A percentile compares a stretch with the other conserved stretches of the same genome.
Evolutionary conservation across 2,113 vertebrate species (phyloP).

Genomic region (Etheostoma spectabile): DNA sequence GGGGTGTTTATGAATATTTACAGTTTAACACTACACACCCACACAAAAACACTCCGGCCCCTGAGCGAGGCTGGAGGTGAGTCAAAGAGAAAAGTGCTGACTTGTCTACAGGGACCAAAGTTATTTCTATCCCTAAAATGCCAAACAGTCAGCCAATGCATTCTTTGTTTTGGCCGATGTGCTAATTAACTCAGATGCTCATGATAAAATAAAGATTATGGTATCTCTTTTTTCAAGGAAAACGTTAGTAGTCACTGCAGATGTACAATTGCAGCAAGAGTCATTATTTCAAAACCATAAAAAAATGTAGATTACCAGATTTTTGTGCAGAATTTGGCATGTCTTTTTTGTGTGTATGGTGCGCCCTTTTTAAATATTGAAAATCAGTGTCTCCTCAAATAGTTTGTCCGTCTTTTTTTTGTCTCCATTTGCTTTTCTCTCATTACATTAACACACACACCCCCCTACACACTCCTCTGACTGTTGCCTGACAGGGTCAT

Average conservation of each 20-base stretch:
- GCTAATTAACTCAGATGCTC: background rate
- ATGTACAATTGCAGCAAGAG: background rate
- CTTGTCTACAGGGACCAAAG: slow-evolving; percentile 58
- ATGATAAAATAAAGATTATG: slow-evolving; percentile 1
- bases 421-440: slow-evolving; percentile 38
- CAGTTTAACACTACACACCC: slow-evolving; percentile 67
- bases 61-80: slow-evolving; percentile 59
- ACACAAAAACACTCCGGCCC: slow-evolving; percentile 53
- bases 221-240: background rate
- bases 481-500: slow-evolving; percentile 77
- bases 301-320: background rate
- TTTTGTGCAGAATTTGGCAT: background rate
- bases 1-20: slow-evolving; percentile 82
- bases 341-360: background rate
- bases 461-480: slow-evolving; percentile 38
- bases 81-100: slow-evolving; percentile 62
- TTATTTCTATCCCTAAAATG: slow-evolving; percentile 37
- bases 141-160: background rate
- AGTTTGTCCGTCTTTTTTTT: slow-evolving; percentile 6
- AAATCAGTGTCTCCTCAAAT: background rate
- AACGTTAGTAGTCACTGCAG: background rate
- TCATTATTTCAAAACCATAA: background rate
- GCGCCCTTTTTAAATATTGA: background rate
- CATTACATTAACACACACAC: slow-evolving; percentile 35
- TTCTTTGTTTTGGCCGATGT: background rate